Evolutionary conservation across 2,797 vertebrate species (phyloP), one percentile per base, ranked within the genome.

Genomic region (Gymnodraco acuticeps): DNA sequence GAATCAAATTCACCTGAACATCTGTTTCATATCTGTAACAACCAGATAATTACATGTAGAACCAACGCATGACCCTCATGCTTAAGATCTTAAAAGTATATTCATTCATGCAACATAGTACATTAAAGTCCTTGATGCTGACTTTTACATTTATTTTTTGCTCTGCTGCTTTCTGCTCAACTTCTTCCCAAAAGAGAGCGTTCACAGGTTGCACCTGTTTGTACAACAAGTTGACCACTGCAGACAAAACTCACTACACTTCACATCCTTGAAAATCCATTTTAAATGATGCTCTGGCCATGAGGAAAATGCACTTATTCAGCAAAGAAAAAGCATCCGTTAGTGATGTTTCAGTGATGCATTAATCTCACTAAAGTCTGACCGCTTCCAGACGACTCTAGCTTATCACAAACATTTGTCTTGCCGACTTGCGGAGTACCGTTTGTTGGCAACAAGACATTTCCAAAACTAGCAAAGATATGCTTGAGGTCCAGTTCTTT

Each of bases 21-120:
- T 59, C 52, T 54, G 61, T 23, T 27, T 42, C 43, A 23, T 75
- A 77, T 73, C 55, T 70, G 63, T 47, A 17, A n/a, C 53, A 76
- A 45, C 16, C 47, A 80, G 54, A 33, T 54, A 75, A 46, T 71
- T 45, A 64, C 17, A 58, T 20, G 50, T 13, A 51, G 46, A 10
- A 19, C n/a, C 46, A 20, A 19, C 19, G 64, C 19, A 68, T 27
- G 52, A 41, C 45, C 47, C 72, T 64, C 66, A 68, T 50, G 67
- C 23, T 65, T 38, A 41, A 78, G 45, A 75, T 78, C 42, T 47
- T 66, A 42, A 66, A 46, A 15, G 17, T 51, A 54, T 50, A 48
- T n/a, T 52, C 52, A 48, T 2, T 17, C 14, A 55, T 50, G 33
- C 71, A 79, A 72, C 23, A 64, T 50, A n/a, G 13, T 19, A 19